These are phyloP conservation scores for Phalacrocorax pelagicus DNA, from an alignment of 2,113 vertebrate species.

Conservation along the genomic window DNA sequence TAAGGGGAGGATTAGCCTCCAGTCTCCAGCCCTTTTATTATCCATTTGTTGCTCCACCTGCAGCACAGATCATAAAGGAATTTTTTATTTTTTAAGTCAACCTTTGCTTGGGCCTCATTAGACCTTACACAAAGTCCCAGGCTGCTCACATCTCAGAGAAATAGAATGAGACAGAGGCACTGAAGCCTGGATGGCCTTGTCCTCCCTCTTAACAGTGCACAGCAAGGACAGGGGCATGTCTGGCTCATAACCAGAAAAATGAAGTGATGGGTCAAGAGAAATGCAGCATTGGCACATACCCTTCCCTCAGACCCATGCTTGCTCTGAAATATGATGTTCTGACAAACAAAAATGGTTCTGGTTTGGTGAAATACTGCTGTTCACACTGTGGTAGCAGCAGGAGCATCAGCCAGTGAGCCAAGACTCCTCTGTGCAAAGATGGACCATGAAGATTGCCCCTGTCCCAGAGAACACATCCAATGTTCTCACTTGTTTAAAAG, in stretches of 20 bases:
- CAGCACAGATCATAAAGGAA: slow-evolving; percentile 18
- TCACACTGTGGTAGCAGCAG: neutral
- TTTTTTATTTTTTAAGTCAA: slow-evolving; percentile 44
- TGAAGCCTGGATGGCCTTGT: neutral
- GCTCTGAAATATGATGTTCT: neutral
- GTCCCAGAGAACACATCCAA: neutral
- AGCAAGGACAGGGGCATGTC: neutral
- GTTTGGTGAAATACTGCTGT: neutral
- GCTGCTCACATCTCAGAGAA: neutral
- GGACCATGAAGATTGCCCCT: neutral
- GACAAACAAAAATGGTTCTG: neutral
- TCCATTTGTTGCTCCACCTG: slow-evolving; percentile 24
- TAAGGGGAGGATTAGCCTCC: slow-evolving; percentile 31
- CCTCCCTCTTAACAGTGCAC: neutral
- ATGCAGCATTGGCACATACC: neutral
- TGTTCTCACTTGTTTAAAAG: neutral
- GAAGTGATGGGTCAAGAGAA: neutral
- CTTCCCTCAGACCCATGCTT: neutral
- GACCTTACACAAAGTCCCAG: neutral
- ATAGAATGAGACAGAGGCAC: neutral
- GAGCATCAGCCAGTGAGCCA: neutral
- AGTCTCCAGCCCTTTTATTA: slow-evolving; percentile 19
- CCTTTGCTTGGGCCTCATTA: slow-evolving; percentile 30
- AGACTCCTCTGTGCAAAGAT: neutral
- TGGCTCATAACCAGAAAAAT: neutral